A percentile compares a stretch with the other conserved stretches of the same genome.
Evolutionary conservation across 2,888 invertebrate genomes (phyloP).

Genomic region (Drosophila sordidapex): DNA sequence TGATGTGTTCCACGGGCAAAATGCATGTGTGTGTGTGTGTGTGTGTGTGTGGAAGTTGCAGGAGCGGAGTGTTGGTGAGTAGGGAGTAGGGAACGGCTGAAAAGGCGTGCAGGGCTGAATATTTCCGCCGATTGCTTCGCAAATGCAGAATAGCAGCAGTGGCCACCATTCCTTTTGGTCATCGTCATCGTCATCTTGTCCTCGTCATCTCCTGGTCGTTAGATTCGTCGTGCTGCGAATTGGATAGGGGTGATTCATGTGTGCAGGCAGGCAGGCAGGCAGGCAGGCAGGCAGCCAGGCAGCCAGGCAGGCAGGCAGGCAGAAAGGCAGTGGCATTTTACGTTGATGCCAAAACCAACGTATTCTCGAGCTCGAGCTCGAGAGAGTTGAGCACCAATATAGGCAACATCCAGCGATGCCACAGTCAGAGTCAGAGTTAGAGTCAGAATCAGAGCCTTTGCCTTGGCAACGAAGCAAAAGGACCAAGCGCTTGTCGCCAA

Average conservation of each 20-base stretch:
- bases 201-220: constrained; percentile 75
- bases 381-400: constrained; percentile 49
- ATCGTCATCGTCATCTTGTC: constrained; percentile 57
- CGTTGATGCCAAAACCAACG: constrained; percentile 67
- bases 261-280: constrained; percentile 32
- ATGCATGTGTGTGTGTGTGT: constrained; percentile 34
- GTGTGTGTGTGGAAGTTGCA: constrained; percentile 21
- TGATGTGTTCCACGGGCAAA: constrained; percentile 64
- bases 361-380: constrained; percentile 69
- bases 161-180: constrained; percentile 77
- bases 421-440: constrained; percentile 40
- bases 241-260: constrained; percentile 53
- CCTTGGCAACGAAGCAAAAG: constrained; percentile 44
- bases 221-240: constrained; percentile 55
- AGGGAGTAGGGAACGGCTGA: constrained; percentile 48
- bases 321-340: constrained; percentile 55
- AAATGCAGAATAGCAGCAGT: constrained; percentile 75
- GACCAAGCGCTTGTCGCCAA: constrained; percentile 41
- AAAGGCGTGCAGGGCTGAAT: constrained; percentile 74
- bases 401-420: constrained; percentile 42
- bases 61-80: constrained; percentile 18
- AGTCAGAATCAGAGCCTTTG: constrained; percentile 42
- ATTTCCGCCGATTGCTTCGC: constrained; percentile 80
- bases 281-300: not conserved
- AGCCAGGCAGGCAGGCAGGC: constrained; percentile 12